These are phyloP conservation scores for Nycteola revayana DNA, from an alignment of 2,888 invertebrate species.

Conservation along the genomic window DNA sequence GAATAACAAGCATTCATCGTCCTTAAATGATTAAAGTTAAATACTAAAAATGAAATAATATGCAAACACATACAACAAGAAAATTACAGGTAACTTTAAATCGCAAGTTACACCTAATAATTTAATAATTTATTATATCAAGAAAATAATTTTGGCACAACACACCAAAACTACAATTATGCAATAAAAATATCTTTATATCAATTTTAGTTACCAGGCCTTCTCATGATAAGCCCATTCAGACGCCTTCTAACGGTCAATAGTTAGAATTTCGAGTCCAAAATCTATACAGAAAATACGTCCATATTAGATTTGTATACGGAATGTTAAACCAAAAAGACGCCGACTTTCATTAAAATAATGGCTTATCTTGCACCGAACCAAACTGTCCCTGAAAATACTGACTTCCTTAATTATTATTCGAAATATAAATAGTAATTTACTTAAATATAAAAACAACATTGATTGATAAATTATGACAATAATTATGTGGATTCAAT, in stretches of 20 bases:
- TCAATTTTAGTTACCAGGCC: too few relatives aligned
- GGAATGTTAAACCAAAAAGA: too few relatives aligned
- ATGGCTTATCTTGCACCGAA: too few relatives aligned
- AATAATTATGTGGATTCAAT: too few relatives aligned
- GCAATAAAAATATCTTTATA: constrained; percentile 14
- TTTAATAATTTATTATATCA: constrained; percentile 36
- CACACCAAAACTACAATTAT: constrained; percentile 45
- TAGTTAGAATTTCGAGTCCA: too few relatives aligned
- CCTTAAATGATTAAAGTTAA: constrained; percentile 5
- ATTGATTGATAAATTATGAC: too few relatives aligned
- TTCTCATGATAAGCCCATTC: too few relatives aligned
- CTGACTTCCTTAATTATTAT: constrained; percentile 12
- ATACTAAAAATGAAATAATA: constrained; percentile 11
- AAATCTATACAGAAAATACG: too few relatives aligned
- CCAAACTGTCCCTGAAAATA: constrained; percentile 13
- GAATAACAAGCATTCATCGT: constrained; percentile 22
- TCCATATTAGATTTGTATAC: too few relatives aligned
- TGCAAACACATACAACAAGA: constrained; percentile 21
- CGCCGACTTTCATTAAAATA: too few relatives aligned
- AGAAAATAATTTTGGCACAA: constrained; percentile 58
- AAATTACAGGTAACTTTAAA: constrained; percentile 41
- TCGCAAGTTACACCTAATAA: constrained; percentile 31
- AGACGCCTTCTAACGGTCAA: too few relatives aligned
- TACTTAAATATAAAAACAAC: too few relatives aligned
- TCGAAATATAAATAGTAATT: background rate